Conservation (phyloP, 2,113 vertebrate genomes). For the Eubucco bourcierii region DNA sequence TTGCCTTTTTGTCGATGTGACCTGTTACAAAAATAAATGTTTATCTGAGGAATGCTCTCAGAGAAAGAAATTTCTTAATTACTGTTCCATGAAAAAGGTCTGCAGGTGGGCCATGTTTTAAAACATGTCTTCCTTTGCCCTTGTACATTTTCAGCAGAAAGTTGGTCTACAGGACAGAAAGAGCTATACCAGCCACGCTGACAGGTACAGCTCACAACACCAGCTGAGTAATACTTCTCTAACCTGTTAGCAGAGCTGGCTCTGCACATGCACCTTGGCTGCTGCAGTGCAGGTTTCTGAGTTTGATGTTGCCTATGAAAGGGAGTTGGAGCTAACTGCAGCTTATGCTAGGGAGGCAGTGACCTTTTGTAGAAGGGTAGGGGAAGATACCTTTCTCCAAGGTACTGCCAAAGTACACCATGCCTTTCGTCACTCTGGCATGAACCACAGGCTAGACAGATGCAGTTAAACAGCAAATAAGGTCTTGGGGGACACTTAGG, state of each 20-base stretch:
- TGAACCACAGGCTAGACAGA: background rate
- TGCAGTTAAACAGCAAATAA: background rate
- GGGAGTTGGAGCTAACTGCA: background rate
- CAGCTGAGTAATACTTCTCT: fast-evolving
- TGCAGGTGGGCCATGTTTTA: background rate
- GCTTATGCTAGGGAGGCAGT: background rate
- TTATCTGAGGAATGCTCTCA: background rate
- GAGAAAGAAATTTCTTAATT: background rate
- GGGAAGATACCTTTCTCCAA: no score
- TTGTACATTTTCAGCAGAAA: background rate
- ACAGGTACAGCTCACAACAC: background rate
- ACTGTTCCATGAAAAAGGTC: background rate
- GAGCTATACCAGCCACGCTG: fast-evolving
- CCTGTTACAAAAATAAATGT: background rate
- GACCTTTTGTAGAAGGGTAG: no score
- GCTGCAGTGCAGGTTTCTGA: background rate
- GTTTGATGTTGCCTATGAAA: background rate
- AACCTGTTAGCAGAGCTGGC: fast-evolving
- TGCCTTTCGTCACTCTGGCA: background rate
- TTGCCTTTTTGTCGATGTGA: background rate
- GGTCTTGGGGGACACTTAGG: background rate
- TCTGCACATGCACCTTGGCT: background rate
- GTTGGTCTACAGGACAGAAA: background rate
- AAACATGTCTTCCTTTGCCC: background rate
- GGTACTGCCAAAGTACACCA: background rate